phyloP scores from a whole-genome alignment of 2,113 vertebrate genomes.

The Archocentrus centrarchus region DNA sequence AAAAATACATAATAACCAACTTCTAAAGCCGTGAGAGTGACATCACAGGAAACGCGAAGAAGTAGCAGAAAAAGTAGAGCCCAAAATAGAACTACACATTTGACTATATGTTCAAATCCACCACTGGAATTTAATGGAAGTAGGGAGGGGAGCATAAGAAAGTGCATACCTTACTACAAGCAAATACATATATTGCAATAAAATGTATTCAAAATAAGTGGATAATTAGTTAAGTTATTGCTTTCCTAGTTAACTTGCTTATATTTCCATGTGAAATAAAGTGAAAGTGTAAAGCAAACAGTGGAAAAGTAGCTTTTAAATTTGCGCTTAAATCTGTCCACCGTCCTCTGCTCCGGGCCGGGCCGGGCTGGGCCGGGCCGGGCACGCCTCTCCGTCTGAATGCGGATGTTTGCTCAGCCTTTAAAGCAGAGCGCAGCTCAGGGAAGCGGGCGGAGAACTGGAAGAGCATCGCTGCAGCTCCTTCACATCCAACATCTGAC shows the following conservation, averaged over 20 bases:
- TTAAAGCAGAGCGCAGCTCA: constrained; percentile 14
- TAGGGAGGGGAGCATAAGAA: background rate
- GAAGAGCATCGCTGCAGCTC: constrained; percentile 15
- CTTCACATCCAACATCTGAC: constrained; percentile 18
- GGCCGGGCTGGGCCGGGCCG: background rate
- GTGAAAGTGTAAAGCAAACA: background rate
- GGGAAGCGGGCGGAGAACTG: background rate
- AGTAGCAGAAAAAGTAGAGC: background rate
- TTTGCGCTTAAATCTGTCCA: background rate
- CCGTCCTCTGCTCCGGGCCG: background rate
- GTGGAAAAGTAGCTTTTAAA: background rate
- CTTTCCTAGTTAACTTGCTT: too few relatives aligned
- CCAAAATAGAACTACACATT: too few relatives aligned
- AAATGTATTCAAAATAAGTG: too few relatives aligned
- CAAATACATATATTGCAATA: background rate
- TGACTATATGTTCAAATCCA: background rate
- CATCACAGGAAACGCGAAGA: background rate
- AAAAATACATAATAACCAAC: background rate
- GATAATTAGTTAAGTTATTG: too few relatives aligned
- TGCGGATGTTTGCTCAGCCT: constrained; percentile 16
- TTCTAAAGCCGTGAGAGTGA: background rate
- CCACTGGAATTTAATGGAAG: background rate
- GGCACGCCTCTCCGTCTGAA: constrained; percentile 25
- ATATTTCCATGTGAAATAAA: too few relatives aligned
- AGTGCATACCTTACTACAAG: background rate